phyloP scores from a whole-genome alignment of 2,113 vertebrate genomes.

The Regulus satrapa region DNA sequence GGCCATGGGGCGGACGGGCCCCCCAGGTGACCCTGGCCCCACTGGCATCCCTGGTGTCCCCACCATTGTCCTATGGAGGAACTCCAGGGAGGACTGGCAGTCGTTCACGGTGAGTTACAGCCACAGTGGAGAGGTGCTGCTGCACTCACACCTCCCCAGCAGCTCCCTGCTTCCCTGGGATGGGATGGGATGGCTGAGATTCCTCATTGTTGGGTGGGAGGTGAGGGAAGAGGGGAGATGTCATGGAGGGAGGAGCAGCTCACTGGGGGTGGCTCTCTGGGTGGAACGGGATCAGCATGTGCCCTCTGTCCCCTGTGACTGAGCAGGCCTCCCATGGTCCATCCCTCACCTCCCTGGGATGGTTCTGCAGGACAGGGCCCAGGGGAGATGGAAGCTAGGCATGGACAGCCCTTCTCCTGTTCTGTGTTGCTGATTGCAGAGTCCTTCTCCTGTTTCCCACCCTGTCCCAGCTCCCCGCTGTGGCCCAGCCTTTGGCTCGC shows the following conservation, averaged over 20 bases:
- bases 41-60: too few relatives aligned
- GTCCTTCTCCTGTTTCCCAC: not conserved
- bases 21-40: too few relatives aligned
- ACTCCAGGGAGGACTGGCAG: too few relatives aligned
- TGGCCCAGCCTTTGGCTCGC: not conserved
- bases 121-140: too few relatives aligned
- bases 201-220: not conserved
- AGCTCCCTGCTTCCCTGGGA: too few relatives aligned
- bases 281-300: accelerated
- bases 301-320: not conserved
- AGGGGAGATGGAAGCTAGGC: not conserved
- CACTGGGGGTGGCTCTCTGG: accelerated
- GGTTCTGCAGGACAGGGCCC: not conserved
- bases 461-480: not conserved
- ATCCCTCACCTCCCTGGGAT: not conserved
- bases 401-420: not conserved
- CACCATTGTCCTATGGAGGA: too few relatives aligned
- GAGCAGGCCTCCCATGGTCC: not conserved
- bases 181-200: not conserved
- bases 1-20: too few relatives aligned
- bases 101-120: too few relatives aligned
- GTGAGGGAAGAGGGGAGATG: not conserved
- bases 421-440: accelerated
- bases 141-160: too few relatives aligned
- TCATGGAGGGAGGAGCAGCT: not conserved